Percentiles rank a stretch among this genome's conserved stretches.
Conservation (phyloP, 2,797 vertebrate genomes). For the Pipistrellus nathusii region DNA sequence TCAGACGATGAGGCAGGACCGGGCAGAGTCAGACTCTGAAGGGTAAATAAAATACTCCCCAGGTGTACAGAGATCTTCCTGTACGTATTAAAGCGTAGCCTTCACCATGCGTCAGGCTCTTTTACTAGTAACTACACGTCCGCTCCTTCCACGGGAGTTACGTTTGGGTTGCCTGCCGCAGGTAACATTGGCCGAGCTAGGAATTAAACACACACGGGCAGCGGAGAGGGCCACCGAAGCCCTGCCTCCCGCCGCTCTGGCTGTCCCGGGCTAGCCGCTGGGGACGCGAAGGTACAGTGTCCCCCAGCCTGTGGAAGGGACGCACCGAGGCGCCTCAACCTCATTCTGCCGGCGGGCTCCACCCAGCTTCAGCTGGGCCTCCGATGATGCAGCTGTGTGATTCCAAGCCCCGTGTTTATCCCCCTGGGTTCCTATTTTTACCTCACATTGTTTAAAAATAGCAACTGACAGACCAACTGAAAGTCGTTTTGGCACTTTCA, state of each 20-base stretch:
- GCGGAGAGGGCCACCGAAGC: background rate
- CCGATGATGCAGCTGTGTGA: slow-evolving; percentile 5
- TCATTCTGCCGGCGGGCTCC: background rate
- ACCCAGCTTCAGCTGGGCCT: background rate
- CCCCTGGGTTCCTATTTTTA: slow-evolving; percentile 63
- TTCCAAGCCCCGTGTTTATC: slow-evolving; percentile 58
- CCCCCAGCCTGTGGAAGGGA: background rate
- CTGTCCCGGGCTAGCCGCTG: background rate
- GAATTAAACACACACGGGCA: background rate
- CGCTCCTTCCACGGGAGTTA: background rate
- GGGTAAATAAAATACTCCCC: background rate
- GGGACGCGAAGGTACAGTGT: background rate
- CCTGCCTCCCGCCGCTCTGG: background rate
- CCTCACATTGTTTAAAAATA: slow-evolving; percentile 55
- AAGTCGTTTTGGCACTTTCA: slow-evolving; percentile 34
- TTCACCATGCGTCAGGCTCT: background rate
- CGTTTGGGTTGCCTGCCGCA: background rate
- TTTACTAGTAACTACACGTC: background rate
- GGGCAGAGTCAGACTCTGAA: background rate
- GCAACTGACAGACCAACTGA: background rate
- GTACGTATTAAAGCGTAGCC: background rate
- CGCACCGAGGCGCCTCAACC: background rate
- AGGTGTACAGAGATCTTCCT: background rate
- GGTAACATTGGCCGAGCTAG: background rate
- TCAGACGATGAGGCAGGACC: background rate